Evolutionary conservation across 2,888 invertebrate genomes (phyloP).

Genomic region (Strigamia crassipes): DNA sequence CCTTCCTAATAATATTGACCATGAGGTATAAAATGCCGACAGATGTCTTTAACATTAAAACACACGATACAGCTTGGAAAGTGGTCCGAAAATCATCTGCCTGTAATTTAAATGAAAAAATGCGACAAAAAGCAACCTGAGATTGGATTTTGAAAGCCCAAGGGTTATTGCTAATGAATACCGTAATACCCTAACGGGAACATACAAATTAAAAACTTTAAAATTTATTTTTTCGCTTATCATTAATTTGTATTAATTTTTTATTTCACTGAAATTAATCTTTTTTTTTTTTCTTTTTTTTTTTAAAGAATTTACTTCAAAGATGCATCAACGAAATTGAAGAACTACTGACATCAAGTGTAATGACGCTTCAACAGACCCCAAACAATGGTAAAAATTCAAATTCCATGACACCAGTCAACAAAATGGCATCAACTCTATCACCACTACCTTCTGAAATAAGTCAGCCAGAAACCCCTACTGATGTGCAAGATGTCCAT

Average conservation of each 20-base stretch:
- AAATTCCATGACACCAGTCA: not conserved
- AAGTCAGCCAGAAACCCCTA: constrained; percentile 49
- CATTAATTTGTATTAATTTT: not conserved
- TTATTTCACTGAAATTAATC: not conserved
- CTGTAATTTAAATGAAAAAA: not conserved
- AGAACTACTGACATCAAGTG: constrained; percentile 31
- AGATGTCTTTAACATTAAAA: constrained; percentile 13
- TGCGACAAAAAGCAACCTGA: not conserved
- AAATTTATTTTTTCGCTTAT: not conserved
- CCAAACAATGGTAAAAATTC: not conserved
- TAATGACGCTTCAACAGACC: not conserved
- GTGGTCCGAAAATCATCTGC: constrained; percentile 20
- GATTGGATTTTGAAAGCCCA: not conserved
- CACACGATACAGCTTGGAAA: constrained; percentile 7
- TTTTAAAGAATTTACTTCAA: constrained; percentile 23
- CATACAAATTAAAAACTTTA: not conserved
- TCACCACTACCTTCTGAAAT: constrained; percentile 27
- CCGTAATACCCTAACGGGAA: too few relatives aligned
- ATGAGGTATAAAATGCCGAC: constrained; percentile 6
- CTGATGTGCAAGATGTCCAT: constrained; percentile 49
- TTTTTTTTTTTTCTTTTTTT: not conserved
- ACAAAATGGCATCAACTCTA: not conserved
- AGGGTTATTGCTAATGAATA: not conserved
- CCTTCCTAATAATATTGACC: constrained; percentile 28
- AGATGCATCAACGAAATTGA: constrained; percentile 44